These are phyloP conservation scores for Mythimna pallens DNA, from an alignment of 2,888 invertebrate species.

Conservation along the genomic window DNA sequence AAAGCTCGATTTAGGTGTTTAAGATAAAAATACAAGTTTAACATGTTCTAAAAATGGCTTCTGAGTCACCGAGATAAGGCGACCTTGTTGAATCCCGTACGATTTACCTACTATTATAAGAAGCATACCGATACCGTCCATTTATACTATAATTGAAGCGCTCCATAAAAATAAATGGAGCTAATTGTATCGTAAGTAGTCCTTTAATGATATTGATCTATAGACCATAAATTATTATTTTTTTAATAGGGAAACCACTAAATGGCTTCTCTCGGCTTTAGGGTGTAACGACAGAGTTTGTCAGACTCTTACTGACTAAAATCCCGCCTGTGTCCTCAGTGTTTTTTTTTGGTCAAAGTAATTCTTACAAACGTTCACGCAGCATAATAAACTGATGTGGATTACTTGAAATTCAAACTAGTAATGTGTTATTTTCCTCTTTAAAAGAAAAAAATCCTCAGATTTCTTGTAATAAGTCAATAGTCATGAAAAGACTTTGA, in stretches of 20 bases:
- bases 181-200: constrained; percentile 8
- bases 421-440: constrained; percentile 3
- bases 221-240: not conserved
- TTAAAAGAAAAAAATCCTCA: not conserved
- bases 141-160: not conserved
- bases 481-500: constrained; percentile 23
- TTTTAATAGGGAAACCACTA: too few relatives aligned
- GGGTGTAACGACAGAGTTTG: too few relatives aligned
- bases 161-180: constrained; percentile 2
- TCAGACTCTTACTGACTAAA: too few relatives aligned
- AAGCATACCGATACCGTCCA: not conserved
- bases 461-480: constrained; percentile 18
- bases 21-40: constrained; percentile 31
- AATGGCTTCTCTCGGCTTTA: too few relatives aligned
- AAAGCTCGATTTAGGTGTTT: constrained; percentile 14
- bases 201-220: not conserved
- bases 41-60: constrained; percentile 30
- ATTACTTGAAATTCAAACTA: not conserved
- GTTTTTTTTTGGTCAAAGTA: too few relatives aligned
- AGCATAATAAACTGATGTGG: not conserved
- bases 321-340: too few relatives aligned
- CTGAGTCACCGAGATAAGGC: constrained; percentile 45
- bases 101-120: not conserved
- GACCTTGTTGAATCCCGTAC: constrained; percentile 39
- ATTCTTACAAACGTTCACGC: too few relatives aligned